Evolutionary conservation across 2,113 vertebrate species (phyloP), one percentile per base, ranked within the genome.

Genomic region (Nettapus auritus): DNA sequence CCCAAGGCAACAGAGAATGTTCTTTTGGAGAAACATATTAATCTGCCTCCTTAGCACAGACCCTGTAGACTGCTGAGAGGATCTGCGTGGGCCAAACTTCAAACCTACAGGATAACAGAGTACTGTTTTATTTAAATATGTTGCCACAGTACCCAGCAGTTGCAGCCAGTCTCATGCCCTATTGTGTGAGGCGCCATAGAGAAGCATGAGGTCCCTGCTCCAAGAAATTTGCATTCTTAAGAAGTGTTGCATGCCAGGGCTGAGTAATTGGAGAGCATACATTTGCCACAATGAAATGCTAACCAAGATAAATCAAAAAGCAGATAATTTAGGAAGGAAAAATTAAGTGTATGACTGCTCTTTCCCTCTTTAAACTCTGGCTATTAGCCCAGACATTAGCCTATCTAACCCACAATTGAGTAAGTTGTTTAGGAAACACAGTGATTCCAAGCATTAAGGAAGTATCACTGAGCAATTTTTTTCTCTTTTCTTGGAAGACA

Each of bases 301-400:
- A 64, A 89, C 13, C 26, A 89, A 87, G 73, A 44, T 42, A 87
- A 90, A 95, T 90, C 34, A 92, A 90, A 93, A 90, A 52, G 20
- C 50, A 89, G 46, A 85, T 83, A 89, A 88, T 46, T 67, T 74
- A 78, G 17, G 68, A 81, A 78, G 56, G 36, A 70, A 92, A 95
- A 80, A 59, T 80, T 33, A 86, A 91, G 55, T 74, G 50, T 40
- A 77, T 59, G n/a, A 38, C 55, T 85, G n/a, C 8, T 88, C 69
- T 89, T 85, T 79, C 79, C 10, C 38, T 71, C 38, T 79, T 79
- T 68, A 73, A 55, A 34, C 17, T 76, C 78, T 92, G 91, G 85
- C 68, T 82, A 77, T 82, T 88, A 89, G 87, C 75, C 91, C 88
- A 88, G 87, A 66, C 46, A 33, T 85, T 88, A 76, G 22, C 75